Conservation (phyloP, 2,888 invertebrate genomes). For the Nipponacmea schrenckii region DNA sequence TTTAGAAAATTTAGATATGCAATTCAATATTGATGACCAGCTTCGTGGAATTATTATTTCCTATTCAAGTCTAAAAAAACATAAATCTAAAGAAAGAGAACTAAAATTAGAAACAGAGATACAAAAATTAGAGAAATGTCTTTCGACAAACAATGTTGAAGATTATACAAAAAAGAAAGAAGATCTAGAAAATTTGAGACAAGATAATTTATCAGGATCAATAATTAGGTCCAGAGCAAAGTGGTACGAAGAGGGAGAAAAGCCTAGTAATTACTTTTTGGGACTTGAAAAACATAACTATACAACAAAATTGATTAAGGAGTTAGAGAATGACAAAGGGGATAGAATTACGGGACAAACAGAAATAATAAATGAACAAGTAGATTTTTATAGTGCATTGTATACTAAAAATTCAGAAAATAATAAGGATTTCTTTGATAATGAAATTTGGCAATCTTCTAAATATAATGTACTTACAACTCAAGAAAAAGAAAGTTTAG, state of each 20-base stretch:
- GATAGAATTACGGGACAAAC: constrained; percentile 2
- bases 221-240: constrained; percentile 16
- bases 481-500: too few species aligned
- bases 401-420: background rate
- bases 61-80: too few species aligned
- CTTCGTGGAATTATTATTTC: too few species aligned
- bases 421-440: too few species aligned
- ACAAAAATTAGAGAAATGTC: too few species aligned
- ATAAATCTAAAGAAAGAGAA: too few species aligned
- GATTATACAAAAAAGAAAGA: too few species aligned
- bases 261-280: constrained; percentile 13
- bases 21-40: too few species aligned
- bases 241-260: constrained; percentile 17
- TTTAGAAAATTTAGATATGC: too few species aligned
- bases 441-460: too few species aligned
- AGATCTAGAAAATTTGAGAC: constrained; percentile 6
- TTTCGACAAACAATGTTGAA: background rate
- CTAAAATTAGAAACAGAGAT: too few species aligned
- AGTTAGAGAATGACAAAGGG: constrained; percentile 2
- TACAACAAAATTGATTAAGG: constrained; percentile 14
- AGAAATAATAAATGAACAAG: constrained; percentile 3
- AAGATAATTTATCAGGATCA: constrained; percentile 4
- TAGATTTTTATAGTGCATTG: background rate
- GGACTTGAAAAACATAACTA: constrained; percentile 17
- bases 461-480: too few species aligned